Conservation (phyloP, 1,140 invertebrate genomes). For the Sitobion miscanthi region DNA sequence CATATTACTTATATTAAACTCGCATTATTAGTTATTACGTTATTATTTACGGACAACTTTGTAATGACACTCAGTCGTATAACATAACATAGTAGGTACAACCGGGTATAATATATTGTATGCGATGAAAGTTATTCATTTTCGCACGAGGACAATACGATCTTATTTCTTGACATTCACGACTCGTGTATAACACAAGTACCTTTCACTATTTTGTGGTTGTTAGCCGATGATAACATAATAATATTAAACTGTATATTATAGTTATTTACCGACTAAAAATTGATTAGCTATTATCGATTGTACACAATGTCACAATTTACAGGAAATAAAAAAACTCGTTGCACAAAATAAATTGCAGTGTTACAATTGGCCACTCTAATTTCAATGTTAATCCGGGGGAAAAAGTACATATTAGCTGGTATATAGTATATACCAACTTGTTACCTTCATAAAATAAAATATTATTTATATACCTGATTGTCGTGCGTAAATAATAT, state of each 20-base stretch:
- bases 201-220: constrained; percentile 28
- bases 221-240: not conserved
- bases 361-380: not conserved
- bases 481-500: not conserved
- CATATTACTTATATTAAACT: not conserved
- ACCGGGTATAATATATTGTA: not conserved
- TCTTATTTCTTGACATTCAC: constrained; percentile 25
- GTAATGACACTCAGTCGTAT: not conserved
- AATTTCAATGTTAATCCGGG: not conserved
- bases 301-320: not conserved
- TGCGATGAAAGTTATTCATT: constrained; percentile 7
- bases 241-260: not conserved
- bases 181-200: not conserved
- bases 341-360: not conserved
- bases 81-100: not conserved
- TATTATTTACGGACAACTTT: not conserved
- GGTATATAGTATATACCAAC: too few species aligned
- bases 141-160: constrained; percentile 23
- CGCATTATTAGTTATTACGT: not conserved
- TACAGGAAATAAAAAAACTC: not conserved
- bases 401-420: too few species aligned
- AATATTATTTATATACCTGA: not conserved
- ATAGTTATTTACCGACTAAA: not conserved
- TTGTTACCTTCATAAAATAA: not conserved
- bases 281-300: not conserved